These are phyloP conservation scores for Oplegnathus fasciatus DNA, from an alignment of 2,113 vertebrate species.

Conservation along the genomic window DNA sequence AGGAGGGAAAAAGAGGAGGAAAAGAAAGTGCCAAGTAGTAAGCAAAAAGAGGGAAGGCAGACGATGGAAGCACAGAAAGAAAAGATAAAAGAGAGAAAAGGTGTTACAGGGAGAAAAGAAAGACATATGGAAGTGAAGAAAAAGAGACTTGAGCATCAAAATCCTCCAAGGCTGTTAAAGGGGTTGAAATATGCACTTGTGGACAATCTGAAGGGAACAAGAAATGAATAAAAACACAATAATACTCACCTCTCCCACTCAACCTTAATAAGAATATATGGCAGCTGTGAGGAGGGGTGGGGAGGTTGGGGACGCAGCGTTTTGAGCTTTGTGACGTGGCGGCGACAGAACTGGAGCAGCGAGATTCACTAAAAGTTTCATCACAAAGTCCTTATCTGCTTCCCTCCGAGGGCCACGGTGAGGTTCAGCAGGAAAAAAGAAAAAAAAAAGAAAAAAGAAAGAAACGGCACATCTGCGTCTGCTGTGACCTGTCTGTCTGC, in stretches of 20 bases:
- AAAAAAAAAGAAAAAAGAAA: background rate
- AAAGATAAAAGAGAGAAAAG: conserved; percentile 82
- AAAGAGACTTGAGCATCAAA: conserved; percentile 68
- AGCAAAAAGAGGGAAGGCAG: conserved; percentile 61
- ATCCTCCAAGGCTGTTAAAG: conserved; percentile 80
- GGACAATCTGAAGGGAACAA: conserved; percentile 3
- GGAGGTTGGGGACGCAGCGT: background rate
- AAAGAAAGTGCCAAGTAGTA: conserved; percentile 5
- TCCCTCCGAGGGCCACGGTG: conserved; percentile 58
- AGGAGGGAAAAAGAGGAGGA: conserved; percentile 69
- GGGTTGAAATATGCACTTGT: conserved; percentile 30
- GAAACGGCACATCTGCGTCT: conserved; percentile 42
- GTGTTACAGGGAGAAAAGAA: conserved; percentile 22
- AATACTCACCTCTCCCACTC: conserved; percentile 52
- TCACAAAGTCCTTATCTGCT: conserved; percentile 72
- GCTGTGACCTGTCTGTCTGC: conserved; percentile 50
- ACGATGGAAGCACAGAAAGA: conserved; percentile 67
- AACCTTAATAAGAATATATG: conserved; percentile 70
- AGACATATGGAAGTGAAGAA: conserved; percentile 12
- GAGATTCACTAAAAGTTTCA: conserved; percentile 84
- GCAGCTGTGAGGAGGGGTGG: conserved; percentile 37
- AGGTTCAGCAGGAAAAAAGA: conserved; percentile 30
- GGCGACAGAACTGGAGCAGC: conserved; percentile 84
- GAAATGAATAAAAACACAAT: conserved; percentile 55
- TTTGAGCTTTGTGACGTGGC: conserved; percentile 66